Evolutionary conservation across 2,797 vertebrate species (phyloP).

Genomic region (Remorina albescens): DNA sequence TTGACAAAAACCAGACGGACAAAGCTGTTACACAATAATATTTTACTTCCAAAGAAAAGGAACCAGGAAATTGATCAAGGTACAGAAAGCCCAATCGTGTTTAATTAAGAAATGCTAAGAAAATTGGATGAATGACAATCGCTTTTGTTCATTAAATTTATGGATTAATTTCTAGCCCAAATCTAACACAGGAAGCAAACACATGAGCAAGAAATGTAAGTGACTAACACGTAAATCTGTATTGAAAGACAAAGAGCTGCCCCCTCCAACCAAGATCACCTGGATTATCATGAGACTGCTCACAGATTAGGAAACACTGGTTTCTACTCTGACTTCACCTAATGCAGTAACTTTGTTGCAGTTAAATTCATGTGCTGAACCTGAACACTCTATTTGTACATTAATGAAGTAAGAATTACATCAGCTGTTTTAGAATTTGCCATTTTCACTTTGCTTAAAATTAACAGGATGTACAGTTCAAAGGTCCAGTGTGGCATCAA

Average conservation of each 20-base stretch:
- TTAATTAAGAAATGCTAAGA: background rate
- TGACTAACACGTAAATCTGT: background rate
- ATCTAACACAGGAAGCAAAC: background rate
- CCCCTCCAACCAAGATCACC: too few relatives aligned
- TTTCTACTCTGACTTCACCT: background rate
- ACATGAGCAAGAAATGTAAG: slow-evolving; percentile 1
- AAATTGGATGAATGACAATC: background rate
- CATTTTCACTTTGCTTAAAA: background rate
- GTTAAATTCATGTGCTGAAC: background rate
- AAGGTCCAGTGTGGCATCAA: background rate
- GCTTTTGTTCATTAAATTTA: background rate
- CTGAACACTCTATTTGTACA: background rate
- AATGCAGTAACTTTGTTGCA: too few relatives aligned
- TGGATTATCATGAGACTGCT: too few relatives aligned
- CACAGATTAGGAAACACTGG: too few relatives aligned
- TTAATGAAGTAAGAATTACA: too few relatives aligned
- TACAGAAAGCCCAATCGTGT: background rate
- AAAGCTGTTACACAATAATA: background rate
- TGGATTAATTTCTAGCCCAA: background rate
- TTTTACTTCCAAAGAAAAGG: background rate
- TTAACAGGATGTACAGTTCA: background rate
- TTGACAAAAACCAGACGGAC: background rate
- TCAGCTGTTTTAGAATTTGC: background rate
- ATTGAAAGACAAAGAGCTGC: background rate
- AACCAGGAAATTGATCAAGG: background rate